Evolutionary conservation across 23 tunicate species (phyloP).

Genomic region (Ciona savignyi): DNA sequence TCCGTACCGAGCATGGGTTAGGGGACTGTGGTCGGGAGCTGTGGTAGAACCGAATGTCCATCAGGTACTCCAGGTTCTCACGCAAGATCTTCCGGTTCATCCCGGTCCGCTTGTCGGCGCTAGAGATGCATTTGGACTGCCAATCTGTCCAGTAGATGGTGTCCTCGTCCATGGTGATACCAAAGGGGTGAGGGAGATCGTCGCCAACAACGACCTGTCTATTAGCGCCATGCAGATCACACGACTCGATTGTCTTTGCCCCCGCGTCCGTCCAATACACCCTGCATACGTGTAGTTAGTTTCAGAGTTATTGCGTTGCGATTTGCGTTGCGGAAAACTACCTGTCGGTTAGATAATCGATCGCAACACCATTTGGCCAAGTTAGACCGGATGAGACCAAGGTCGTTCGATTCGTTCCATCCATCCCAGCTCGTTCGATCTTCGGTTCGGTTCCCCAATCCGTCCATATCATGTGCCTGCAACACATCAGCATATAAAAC

Average conservation of each 20-base stretch:
- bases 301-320: not conserved
- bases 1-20: slow-evolving; percentile 51
- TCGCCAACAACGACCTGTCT: slow-evolving; percentile 10
- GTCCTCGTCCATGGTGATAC: slow-evolving; percentile 51
- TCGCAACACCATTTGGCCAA: slow-evolving; percentile 81
- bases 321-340: slow-evolving; percentile 8
- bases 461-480: slow-evolving; percentile 65
- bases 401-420: slow-evolving; percentile 52
- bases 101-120: slow-evolving; percentile 54
- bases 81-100: slow-evolving; percentile 26
- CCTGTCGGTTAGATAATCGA: slow-evolving; percentile 53
- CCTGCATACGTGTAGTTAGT: slow-evolving; percentile 15
- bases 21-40: slow-evolving; percentile 32
- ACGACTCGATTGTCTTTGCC: slow-evolving; percentile 44
- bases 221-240: slow-evolving; percentile 56
- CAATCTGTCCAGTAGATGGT: slow-evolving; percentile 89
- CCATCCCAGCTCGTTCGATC: slow-evolving; percentile 81
- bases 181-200: slow-evolving; percentile 66
- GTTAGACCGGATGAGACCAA: slow-evolving; percentile 39
- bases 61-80: slow-evolving; percentile 36
- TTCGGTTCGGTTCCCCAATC: slow-evolving; percentile 81
- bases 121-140: slow-evolving; percentile 28
- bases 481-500: not conserved
- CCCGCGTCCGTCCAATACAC: slow-evolving; percentile 83
- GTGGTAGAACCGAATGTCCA: slow-evolving; percentile 71